Percentiles rank a stretch among this genome's conserved stretches.
phyloP scores from a whole-genome alignment of 2,888 invertebrate genomes.

The Fragum sueziense region DNA sequence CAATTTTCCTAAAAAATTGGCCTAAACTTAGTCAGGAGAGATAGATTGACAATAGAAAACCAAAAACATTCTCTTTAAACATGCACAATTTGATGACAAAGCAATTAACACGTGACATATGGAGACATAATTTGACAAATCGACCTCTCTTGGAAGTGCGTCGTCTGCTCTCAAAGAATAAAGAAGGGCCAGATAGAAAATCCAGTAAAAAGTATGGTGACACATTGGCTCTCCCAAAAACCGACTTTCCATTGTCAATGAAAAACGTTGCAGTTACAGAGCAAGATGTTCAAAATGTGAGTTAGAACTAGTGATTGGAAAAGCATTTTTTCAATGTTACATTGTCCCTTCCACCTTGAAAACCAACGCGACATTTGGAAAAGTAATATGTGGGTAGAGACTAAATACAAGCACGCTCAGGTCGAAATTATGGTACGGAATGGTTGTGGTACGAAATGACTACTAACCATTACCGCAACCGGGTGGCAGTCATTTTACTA shows the following conservation, averaged over 20 bases:
- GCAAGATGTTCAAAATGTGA: constrained; percentile 76
- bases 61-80: neutral
- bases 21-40: too few species aligned
- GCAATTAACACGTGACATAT: neutral
- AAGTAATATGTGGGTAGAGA: too few species aligned
- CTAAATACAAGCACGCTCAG: too few species aligned
- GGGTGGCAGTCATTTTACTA: too few species aligned
- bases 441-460: too few species aligned
- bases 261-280: constrained; percentile 74
- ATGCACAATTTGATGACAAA: neutral
- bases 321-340: too few species aligned
- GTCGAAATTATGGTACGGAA: too few species aligned
- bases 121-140: neutral
- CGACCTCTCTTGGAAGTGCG: neutral
- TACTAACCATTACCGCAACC: too few species aligned
- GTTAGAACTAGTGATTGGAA: neutral
- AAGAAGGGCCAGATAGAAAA: constrained; percentile 22
- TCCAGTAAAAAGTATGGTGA: constrained; percentile 68
- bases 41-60: too few species aligned
- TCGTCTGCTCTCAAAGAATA: constrained; percentile 25
- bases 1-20: too few species aligned
- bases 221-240: constrained; percentile 80
- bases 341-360: too few species aligned
- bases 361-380: too few species aligned
- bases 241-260: constrained; percentile 77